Evolutionary conservation across 2,797 vertebrate species (phyloP).

Genomic region (Cynodonichthys magdalenae): DNA sequence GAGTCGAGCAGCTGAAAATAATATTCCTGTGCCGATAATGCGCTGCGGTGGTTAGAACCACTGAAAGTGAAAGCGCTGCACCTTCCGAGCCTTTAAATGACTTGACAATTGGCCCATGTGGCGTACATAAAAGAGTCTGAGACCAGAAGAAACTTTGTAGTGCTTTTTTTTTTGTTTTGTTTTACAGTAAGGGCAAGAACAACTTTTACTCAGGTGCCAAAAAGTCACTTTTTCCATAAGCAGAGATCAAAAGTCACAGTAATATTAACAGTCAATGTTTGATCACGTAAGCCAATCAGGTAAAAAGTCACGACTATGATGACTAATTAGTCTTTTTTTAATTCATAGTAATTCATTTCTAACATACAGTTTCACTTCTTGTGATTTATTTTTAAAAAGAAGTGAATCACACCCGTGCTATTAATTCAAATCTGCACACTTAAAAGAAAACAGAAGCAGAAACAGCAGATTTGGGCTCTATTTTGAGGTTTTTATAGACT

Average conservation of each 20-base stretch:
- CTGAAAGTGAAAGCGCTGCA: constrained; percentile 72
- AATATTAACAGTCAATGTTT: constrained; percentile 26
- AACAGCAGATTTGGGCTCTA: too few species aligned
- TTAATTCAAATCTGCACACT: constrained; percentile 9
- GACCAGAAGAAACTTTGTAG: constrained; percentile 52
- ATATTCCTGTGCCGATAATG: constrained; percentile 50
- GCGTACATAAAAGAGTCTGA: constrained; percentile 59
- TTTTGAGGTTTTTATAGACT: neutral
- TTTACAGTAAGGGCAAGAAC: constrained; percentile 45
- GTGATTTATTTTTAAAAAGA: constrained; percentile 11
- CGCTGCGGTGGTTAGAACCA: constrained; percentile 58
- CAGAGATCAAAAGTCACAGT: constrained; percentile 33
- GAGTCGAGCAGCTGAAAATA: constrained; percentile 59
- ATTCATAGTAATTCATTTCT: constrained; percentile 28
- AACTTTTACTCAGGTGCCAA: constrained; percentile 22
- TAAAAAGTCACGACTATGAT: neutral
- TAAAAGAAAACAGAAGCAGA: neutral
- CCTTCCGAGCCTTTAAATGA: constrained; percentile 65
- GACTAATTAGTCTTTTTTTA: neutral
- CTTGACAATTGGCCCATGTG: constrained; percentile 52
- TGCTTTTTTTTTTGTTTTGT: constrained; percentile 27
- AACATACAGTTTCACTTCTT: constrained; percentile 29
- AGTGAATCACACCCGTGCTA: constrained; percentile 26
- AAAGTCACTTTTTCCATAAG: constrained; percentile 12
- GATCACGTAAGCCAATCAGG: constrained; percentile 14